Conservation (phyloP, 2,113 vertebrate species). For the Blennius ocellaris region DNA sequence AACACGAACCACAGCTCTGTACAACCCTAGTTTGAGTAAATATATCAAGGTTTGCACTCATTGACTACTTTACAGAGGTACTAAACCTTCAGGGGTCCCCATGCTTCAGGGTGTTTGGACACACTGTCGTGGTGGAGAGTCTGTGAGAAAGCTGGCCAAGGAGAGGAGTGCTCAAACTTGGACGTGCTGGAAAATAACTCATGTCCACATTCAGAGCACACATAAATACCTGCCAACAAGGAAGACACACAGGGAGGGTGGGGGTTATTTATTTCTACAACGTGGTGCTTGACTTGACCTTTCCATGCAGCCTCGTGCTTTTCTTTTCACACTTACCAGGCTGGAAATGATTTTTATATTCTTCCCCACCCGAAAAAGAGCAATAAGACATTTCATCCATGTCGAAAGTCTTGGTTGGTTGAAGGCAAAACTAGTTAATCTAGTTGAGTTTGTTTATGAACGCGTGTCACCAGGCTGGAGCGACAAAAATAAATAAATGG, state of each 20-base stretch:
- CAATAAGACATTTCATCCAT: constrained; percentile 68
- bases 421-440: neutral
- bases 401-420: neutral
- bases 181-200: constrained; percentile 90
- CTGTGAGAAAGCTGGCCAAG: constrained; percentile 91
- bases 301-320: neutral
- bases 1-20: no score
- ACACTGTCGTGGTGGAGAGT: constrained; percentile 88
- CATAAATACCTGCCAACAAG: constrained; percentile 83
- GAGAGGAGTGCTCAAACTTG: constrained; percentile 91
- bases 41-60: no score
- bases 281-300: neutral
- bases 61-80: no score
- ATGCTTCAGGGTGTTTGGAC: constrained; percentile 78
- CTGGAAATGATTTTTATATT: constrained; percentile 66
- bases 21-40: no score
- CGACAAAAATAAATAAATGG: constrained; percentile 30
- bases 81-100: constrained; percentile 67
- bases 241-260: neutral
- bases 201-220: constrained; percentile 87
- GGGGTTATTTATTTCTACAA: neutral
- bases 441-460: neutral
- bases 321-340: constrained; percentile 49
- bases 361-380: constrained; percentile 65
- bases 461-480: constrained; percentile 5